phyloP scores from a whole-genome alignment of 2,113 vertebrate genomes.

The Macquaria ambigua region DNA sequence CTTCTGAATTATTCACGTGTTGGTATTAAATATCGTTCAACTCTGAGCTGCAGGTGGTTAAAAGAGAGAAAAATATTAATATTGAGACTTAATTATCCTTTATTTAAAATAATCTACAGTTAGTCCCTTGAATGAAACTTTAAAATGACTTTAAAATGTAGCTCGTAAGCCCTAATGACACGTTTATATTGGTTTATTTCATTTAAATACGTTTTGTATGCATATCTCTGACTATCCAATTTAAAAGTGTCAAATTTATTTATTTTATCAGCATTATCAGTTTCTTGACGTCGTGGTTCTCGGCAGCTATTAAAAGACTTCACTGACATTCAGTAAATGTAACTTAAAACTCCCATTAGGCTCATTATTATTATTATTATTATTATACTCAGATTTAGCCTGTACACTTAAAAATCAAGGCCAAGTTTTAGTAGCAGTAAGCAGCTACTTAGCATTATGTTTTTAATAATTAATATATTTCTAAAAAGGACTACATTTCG shows the following conservation, averaged over 20 bases:
- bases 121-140: no score
- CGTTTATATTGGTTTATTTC: background rate
- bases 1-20: background rate
- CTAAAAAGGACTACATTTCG: background rate
- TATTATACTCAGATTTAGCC: background rate
- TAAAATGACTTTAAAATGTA: background rate
- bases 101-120: no score
- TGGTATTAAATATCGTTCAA: background rate
- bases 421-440: background rate
- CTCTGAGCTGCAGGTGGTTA: background rate
- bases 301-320: background rate
- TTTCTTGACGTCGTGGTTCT: background rate
- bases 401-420: background rate
- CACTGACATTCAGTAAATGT: background rate
- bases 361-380: background rate
- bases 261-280: background rate
- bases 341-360: background rate
- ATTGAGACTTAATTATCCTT: background rate
- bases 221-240: background rate
- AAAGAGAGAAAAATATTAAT: background rate
- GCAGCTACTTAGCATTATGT: accelerated
- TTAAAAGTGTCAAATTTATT: background rate
- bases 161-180: background rate
- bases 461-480: background rate
- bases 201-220: background rate